phyloP scores from a whole-genome alignment of 2,888 invertebrate species.

The Parasteatoda lunata region DNA sequence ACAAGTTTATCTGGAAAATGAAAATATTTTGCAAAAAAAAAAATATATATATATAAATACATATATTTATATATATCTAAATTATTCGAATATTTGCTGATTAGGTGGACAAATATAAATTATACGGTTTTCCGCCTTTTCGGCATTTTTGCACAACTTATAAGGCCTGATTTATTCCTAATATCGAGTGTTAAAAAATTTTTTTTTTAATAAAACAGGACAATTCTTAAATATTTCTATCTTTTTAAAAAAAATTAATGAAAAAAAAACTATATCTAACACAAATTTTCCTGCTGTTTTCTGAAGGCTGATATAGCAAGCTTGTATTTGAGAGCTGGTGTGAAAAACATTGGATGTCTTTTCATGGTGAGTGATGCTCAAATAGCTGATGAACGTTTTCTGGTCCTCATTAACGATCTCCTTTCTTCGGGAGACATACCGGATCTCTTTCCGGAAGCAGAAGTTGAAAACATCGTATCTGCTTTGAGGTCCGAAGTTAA shows the following conservation, averaged over 20 bases:
- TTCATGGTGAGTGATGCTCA: slow-evolving; percentile 98
- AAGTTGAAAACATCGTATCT: slow-evolving; percentile 93
- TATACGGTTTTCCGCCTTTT: too few species aligned
- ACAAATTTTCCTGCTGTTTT: slow-evolving; percentile 57
- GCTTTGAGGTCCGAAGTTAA: slow-evolving; percentile 82
- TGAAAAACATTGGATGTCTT: slow-evolving; percentile 95
- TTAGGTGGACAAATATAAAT: too few species aligned
- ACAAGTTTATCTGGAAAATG: too few species aligned
- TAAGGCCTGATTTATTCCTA: too few species aligned
- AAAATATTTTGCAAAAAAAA: too few species aligned
- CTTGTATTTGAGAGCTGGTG: slow-evolving; percentile 91
- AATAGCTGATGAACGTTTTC: slow-evolving; percentile 94
- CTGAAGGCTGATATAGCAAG: slow-evolving; percentile 84
- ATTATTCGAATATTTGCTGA: too few species aligned
- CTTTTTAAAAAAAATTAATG: neutral
- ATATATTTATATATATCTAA: too few species aligned
- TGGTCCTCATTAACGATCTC: slow-evolving; percentile 96
- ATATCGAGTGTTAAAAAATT: too few species aligned
- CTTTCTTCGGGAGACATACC: slow-evolving; percentile 96
- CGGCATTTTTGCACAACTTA: too few species aligned
- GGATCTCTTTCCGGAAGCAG: slow-evolving; percentile 95
- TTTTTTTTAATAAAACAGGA: too few species aligned
- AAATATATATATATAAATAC: too few species aligned
- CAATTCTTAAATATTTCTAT: too few species aligned
- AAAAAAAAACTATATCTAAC: neutral